Conservation (phyloP, 2,888 invertebrate species). For the Tetropium fuscum region DNA sequence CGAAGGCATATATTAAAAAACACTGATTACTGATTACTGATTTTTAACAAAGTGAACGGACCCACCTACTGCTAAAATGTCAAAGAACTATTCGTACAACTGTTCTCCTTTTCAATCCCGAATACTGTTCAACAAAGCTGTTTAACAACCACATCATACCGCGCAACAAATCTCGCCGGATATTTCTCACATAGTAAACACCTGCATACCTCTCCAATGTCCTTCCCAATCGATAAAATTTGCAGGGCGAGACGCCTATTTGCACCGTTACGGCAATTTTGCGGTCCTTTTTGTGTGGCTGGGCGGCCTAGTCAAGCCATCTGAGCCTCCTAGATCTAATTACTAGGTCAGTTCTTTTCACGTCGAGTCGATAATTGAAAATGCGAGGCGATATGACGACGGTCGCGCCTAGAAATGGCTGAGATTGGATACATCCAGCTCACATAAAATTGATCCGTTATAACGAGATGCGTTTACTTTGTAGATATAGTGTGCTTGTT, state of each 20-base stretch:
- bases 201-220: slow-evolving; percentile 9
- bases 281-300: slow-evolving; percentile 1
- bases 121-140: neutral
- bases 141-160: neutral
- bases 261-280: slow-evolving; percentile 12
- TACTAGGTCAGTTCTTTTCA: slow-evolving; percentile 34
- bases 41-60: no score
- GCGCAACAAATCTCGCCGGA: neutral
- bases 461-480: neutral
- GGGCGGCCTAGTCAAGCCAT: slow-evolving; percentile 3
- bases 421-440: neutral
- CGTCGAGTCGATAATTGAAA: slow-evolving; percentile 27
- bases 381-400: slow-evolving; percentile 23
- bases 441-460: slow-evolving; percentile 6
- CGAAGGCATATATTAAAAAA: no score
- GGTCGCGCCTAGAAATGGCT: slow-evolving; percentile 30
- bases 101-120: slow-evolving; percentile 2
- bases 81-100: neutral
- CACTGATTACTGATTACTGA: no score
- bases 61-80: slow-evolving; percentile 13
- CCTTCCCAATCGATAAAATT: slow-evolving; percentile 8
- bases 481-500: no score
- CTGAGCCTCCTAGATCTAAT: slow-evolving; percentile 11
- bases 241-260: slow-evolving; percentile 1
- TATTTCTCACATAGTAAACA: slow-evolving; percentile 4